These are phyloP conservation scores for Rallus limicola DNA, from an alignment of 2,113 vertebrate genomes.

Conservation along the genomic window DNA sequence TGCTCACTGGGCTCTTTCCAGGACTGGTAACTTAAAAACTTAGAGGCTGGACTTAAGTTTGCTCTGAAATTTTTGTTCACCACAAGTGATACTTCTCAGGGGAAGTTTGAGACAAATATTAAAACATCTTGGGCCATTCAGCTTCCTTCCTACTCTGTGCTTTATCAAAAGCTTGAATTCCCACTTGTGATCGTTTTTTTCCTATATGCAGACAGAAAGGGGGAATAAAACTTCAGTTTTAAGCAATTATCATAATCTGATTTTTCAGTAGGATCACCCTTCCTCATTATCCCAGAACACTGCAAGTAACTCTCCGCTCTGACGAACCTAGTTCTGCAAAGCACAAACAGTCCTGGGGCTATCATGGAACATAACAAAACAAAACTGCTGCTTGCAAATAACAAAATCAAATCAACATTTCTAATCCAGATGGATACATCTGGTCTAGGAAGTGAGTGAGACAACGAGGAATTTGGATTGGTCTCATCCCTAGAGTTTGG, in stretches of 20 bases:
- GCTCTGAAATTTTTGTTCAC: not conserved
- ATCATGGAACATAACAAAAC: not conserved
- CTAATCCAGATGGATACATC: not conserved
- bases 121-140: not conserved
- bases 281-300: not conserved
- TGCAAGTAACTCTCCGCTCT: not conserved
- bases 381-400: not conserved
- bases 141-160: not conserved
- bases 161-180: not conserved
- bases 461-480: not conserved
- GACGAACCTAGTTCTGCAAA: not conserved
- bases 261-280: conserved; percentile 3
- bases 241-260: not conserved
- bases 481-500: not conserved
- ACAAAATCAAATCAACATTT: conserved; percentile 15
- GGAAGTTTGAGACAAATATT: not conserved
- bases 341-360: not conserved
- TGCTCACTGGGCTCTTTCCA: not conserved
- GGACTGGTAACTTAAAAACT: not conserved
- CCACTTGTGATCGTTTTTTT: not conserved
- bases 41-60: not conserved
- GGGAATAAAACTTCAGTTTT: not conserved
- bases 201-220: not conserved
- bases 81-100: not conserved
- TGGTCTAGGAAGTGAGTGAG: conserved; percentile 11